Evolutionary conservation across 2,888 invertebrate species (phyloP), one percentile per base, ranked within the genome.

Genomic region (Lysandra coridon): DNA sequence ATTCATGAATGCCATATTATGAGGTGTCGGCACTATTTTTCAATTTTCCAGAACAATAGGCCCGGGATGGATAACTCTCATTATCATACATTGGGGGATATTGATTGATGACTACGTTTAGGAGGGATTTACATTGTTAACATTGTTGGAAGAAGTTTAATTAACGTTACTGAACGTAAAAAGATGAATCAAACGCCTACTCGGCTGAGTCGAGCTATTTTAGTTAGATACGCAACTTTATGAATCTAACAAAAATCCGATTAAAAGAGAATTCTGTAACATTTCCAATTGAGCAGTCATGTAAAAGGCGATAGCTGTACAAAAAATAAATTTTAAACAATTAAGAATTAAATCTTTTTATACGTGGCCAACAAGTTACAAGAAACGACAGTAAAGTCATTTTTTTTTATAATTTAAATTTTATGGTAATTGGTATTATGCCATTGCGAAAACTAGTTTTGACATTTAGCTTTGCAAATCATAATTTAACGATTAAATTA

Each of bases 11-110:
- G 82, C 83, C 84, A 86, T 88, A 90, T 88, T 88, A 90, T 88
- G 86, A 87, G 86, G 86, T 85, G 78, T 80, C 82, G 82, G 85
- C 87, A 89, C 88, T 92, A 92, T 91, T 91, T 93, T 93, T 92
- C 92, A 92, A 93, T 93, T 93, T 93, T 92, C 93, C 90, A 88
- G 88, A 86, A 92, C 91, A 93, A 91, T 91, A 90, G 90, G 83
- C 86, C 82, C 83, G 85, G 91, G 89, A 91, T 91, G 88, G 87
- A 86, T 89, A 87, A 87, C 85, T 83, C 82, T 87, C 87, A 92
- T 89, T 91, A 90, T 84, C 87, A 88, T 88, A 87, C 84, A 78
- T 81, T 79, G 82, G 80, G 80, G 64, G 69, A 69, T 83, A 84
- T 85, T 88, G 88, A 88, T 88, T 85, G 88, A 88, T 87, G 85